Conservation (phyloP, 2,113 vertebrate species). For the Propithecus coquereli region DNA sequence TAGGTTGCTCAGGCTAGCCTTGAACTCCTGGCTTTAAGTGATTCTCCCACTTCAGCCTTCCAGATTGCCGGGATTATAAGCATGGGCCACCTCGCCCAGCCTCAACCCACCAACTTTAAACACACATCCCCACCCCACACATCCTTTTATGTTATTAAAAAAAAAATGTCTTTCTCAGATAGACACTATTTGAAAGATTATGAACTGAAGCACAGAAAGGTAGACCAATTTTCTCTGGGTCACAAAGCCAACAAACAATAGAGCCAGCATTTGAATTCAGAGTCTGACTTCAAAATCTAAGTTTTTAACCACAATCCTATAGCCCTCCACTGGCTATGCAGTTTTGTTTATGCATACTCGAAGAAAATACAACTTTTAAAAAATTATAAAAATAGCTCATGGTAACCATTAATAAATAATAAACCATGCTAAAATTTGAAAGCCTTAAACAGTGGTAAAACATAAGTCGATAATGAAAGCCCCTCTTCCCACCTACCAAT, state of each 20-base stretch:
- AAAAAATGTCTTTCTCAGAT: not conserved
- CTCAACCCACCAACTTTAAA: not conserved
- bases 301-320: not conserved
- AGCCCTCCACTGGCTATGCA: fast-evolving
- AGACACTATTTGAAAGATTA: not conserved
- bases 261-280: not conserved
- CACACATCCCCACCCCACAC: not conserved
- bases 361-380: not conserved
- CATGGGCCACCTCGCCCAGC: too few species aligned
- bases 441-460: not conserved
- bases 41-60: too few species aligned
- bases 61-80: too few species aligned
- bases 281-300: not conserved
- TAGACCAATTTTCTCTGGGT: not conserved
- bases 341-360: not conserved
- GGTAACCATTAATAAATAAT: not conserved
- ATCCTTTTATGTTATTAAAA: not conserved
- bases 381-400: not conserved
- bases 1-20: too few species aligned
- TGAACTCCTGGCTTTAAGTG: too few species aligned
- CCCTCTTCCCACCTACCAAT: not conserved
- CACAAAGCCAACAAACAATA: not conserved
- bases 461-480: not conserved
- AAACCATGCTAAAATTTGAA: not conserved
- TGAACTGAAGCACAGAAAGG: not conserved